Conservation (phyloP, 2,888 invertebrate species). For the Agapostemon virescens region DNA sequence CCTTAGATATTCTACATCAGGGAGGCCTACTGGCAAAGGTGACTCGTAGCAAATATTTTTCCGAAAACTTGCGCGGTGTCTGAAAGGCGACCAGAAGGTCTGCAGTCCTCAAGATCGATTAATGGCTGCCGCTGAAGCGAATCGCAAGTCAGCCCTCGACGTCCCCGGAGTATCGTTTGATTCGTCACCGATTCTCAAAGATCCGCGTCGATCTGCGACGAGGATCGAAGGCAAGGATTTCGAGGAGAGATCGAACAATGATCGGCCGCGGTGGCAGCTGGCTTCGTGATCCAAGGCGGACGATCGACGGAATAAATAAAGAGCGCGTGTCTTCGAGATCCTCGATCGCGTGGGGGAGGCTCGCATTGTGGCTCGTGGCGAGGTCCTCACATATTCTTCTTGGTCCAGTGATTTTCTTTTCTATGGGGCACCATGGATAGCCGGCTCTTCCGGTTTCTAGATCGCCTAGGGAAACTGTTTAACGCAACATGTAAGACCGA, state of each 20-base stretch:
- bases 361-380: constrained; percentile 68
- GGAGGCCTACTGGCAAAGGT: too few relatives aligned
- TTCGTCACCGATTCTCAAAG: constrained; percentile 58
- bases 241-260: constrained; percentile 55
- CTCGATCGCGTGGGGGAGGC: constrained; percentile 46
- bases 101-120: constrained; percentile 35
- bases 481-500: neutral
- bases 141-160: constrained; percentile 55
- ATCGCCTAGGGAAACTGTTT: neutral
- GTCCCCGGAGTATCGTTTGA: constrained; percentile 54
- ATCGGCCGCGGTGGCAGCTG: constrained; percentile 58
- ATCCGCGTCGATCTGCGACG: constrained; percentile 48
- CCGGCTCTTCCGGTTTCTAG: constrained; percentile 21
- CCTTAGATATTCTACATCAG: too few relatives aligned
- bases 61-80: too few relatives aligned
- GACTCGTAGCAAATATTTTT: neutral
- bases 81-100: neutral
- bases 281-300: constrained; percentile 45
- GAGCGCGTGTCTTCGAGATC: constrained; percentile 66
- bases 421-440: constrained; percentile 11
- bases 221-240: constrained; percentile 51
- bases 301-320: constrained; percentile 73
- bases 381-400: constrained; percentile 47
- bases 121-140: constrained; percentile 37
- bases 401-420: constrained; percentile 44